Base-by-base conservation (phyloP, 2,888 invertebrate species). In the Amorpha juglandis region DNA sequence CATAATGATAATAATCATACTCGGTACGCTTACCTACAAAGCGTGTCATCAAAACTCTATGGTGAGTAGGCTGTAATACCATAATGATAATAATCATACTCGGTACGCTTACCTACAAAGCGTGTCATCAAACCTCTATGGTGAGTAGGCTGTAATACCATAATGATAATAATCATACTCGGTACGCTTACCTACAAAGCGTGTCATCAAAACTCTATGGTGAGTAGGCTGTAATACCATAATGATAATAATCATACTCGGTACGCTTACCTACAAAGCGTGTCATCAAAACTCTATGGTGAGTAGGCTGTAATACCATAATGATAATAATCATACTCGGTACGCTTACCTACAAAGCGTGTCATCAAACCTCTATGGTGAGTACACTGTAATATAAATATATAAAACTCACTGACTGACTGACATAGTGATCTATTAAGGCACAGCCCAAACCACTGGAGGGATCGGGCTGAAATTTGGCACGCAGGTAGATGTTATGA, bases 131-230 rank as follows among this genome's bases (percentile, higher is more conserved):
- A 92, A 99, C 99, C 33, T 99, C 99, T 14, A 95, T 95, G 89
- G 97, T 96, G 85, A 80, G 81, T 79, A 27, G 27, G 4, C 27
- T 27, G 27, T 27, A 27, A 4, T 27, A 27, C 27, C 27, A 27
- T 4, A 1, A 27, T 3, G 4, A 27, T 27, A 27, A 27, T 27
- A 27, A 27, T 27, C 27, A 4, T 27, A 27, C n/a, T n/a, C 16
- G 99, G 99, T 68, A 99, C 99, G 7, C 94, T 99, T 71, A 99
- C 99, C 0, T 99, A 99, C 80, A 99, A 99, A 94, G 99, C 99
- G 70, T 99, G 99, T 63, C 98, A 99, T 87, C 99, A 99, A 92
- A 99, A 99, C 33, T 99, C 99, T 14, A 95, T 95, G 89, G 97
- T 96, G 85, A 80, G 81, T 79, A n/a, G n/a, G n/a, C n/a, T n/a